A percentile compares a stretch with the other conserved stretches of the same genome.
phyloP scores from a whole-genome alignment of 2,113 vertebrate genomes.

The Chitala chitala region DNA sequence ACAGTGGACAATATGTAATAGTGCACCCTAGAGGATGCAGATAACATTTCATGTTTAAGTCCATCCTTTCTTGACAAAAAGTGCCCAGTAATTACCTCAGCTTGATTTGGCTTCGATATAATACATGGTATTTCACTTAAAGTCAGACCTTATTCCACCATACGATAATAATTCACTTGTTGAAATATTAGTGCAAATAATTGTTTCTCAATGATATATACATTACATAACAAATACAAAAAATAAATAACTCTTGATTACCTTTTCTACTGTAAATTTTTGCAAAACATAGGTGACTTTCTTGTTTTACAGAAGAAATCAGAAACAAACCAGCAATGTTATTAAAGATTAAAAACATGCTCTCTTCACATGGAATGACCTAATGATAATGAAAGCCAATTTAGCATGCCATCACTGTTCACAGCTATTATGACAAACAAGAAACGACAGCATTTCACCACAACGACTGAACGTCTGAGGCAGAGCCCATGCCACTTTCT shows the following conservation, averaged over 20 bases:
- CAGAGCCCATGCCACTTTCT: not conserved
- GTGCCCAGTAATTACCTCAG: not conserved
- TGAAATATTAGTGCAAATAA: conserved; percentile 23
- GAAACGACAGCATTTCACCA: not conserved
- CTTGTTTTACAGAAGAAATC: not conserved
- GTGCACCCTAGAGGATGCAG: not conserved
- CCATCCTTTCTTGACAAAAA: not conserved
- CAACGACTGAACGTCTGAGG: not conserved
- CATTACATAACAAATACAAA: conserved; percentile 13
- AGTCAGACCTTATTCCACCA: not conserved
- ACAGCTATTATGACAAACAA: not conserved
- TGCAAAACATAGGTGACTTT: conserved; percentile 7
- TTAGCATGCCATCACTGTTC: not conserved
- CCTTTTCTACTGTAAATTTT: not conserved
- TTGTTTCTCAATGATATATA: conserved; percentile 14
- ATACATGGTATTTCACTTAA: not conserved
- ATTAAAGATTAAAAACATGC: conserved; percentile 13
- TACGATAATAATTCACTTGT: conserved; percentile 10
- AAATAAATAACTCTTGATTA: conserved; percentile 21
- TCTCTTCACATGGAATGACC: not conserved
- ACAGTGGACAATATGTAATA: too few relatives aligned
- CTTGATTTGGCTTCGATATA: not conserved
- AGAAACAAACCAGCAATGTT: conserved; percentile 1
- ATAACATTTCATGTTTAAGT: too few relatives aligned
- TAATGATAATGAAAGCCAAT: not conserved